phyloP scores from a whole-genome alignment of 2,888 invertebrate species.

The Philonicus albiceps region DNA sequence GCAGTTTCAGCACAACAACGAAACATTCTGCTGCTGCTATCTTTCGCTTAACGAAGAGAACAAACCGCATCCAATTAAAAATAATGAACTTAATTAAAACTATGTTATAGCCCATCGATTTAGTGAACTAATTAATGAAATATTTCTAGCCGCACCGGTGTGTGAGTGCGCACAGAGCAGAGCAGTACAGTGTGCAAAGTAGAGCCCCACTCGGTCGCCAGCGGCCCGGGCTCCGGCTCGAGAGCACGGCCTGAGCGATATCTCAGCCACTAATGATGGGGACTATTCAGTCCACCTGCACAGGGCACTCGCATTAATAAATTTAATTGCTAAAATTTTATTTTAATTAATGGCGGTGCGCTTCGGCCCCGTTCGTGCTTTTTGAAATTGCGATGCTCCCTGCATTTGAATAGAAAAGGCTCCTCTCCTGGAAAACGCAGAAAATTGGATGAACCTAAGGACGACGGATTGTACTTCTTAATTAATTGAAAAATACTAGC shows the following conservation, averaged over 20 bases:
- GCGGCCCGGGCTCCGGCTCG: not conserved
- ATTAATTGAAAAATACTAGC: not conserved
- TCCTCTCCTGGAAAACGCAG: not conserved
- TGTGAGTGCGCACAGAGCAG: not conserved
- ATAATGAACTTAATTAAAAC: conserved; percentile 55
- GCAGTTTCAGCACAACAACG: conserved; percentile 38
- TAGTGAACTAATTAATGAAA: conserved; percentile 55
- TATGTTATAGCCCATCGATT: conserved; percentile 55
- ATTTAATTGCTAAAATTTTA: conserved; percentile 43
- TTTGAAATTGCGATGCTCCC: not conserved
- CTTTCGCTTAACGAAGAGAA: conserved; percentile 52
- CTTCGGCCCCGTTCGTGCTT: not conserved
- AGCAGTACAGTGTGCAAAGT: not conserved
- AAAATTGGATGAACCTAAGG: not conserved
- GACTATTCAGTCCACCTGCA: conserved; percentile 37
- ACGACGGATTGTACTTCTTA: not conserved
- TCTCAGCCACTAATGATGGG: conserved; percentile 28
- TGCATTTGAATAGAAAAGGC: not conserved
- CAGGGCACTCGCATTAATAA: conserved; percentile 33
- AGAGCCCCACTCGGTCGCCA: not conserved
- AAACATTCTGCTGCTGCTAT: conserved; percentile 45
- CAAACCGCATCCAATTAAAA: conserved; percentile 55
- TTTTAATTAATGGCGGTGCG: conserved; percentile 37
- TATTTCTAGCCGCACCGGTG: conserved; percentile 52
- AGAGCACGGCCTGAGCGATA: not conserved